Evolutionary conservation across 2,113 vertebrate genomes (phyloP).

Genomic region (Odocoileus virginianus): DNA sequence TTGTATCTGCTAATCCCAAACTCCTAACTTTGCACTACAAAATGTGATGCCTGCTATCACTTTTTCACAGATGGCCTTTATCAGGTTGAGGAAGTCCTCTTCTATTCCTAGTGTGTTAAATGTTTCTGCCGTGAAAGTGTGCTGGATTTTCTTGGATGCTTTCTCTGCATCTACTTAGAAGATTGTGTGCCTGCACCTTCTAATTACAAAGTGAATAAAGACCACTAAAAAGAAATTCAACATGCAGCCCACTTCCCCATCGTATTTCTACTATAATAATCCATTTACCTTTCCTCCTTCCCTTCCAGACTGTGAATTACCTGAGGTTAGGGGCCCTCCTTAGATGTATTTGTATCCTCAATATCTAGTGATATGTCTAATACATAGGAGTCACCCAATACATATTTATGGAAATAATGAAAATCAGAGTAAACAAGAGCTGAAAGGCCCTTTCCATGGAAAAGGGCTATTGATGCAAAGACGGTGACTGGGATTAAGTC

Average conservation of each 20-base stretch:
- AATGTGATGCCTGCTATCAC: neutral
- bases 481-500: neutral
- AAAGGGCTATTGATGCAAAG: neutral
- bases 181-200: neutral
- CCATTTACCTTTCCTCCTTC: neutral
- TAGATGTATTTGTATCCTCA: neutral
- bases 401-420: neutral
- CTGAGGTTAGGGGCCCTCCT: neutral
- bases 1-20: neutral
- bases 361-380: neutral
- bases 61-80: neutral
- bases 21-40: neutral
- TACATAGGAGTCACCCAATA: neutral
- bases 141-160: neutral
- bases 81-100: neutral
- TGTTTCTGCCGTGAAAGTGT: neutral
- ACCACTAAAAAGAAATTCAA: constrained; percentile 9
- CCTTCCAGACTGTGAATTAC: neutral
- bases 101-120: neutral
- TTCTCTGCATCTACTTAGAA: neutral
- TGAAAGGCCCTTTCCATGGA: neutral
- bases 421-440: neutral
- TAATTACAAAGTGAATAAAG: neutral
- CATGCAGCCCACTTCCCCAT: neutral
- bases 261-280: constrained; percentile 20